Conservation (phyloP, 2,113 vertebrate genomes). For the Gymnobelideus leadbeateri region DNA sequence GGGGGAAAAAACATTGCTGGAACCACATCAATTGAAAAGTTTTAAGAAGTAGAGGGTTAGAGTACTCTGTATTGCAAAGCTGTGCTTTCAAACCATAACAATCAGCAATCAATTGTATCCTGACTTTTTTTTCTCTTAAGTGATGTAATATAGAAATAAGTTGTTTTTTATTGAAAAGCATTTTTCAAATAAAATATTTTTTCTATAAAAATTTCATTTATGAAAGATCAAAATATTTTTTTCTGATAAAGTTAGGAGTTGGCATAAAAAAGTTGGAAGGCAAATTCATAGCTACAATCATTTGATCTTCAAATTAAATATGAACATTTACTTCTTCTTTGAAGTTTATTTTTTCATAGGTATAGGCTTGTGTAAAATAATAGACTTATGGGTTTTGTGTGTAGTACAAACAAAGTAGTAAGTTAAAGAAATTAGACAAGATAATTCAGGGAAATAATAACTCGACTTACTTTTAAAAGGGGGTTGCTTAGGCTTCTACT, state of each 20-base stretch:
- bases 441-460: not conserved
- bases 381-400: not conserved
- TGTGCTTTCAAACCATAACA: too few species aligned
- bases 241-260: not conserved
- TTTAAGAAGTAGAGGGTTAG: too few species aligned
- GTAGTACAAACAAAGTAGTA: not conserved
- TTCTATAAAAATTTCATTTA: not conserved
- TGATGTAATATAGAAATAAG: not conserved
- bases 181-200: conserved; percentile 21
- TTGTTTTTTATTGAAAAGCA: not conserved
- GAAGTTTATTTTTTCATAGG: not conserved
- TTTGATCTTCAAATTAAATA: too few species aligned
- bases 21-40: too few species aligned
- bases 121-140: not conserved
- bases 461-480: not conserved
- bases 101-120: not conserved
- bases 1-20: too few species aligned
- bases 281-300: too few species aligned
- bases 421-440: not conserved
- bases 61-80: too few species aligned
- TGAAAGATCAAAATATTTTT: not conserved
- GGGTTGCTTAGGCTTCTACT: not conserved
- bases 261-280: too few species aligned
- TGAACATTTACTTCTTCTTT: not conserved
- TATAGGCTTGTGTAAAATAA: too few species aligned